Conservation (phyloP, 1,140 invertebrate genomes). For the Micrasema longulum region DNA sequence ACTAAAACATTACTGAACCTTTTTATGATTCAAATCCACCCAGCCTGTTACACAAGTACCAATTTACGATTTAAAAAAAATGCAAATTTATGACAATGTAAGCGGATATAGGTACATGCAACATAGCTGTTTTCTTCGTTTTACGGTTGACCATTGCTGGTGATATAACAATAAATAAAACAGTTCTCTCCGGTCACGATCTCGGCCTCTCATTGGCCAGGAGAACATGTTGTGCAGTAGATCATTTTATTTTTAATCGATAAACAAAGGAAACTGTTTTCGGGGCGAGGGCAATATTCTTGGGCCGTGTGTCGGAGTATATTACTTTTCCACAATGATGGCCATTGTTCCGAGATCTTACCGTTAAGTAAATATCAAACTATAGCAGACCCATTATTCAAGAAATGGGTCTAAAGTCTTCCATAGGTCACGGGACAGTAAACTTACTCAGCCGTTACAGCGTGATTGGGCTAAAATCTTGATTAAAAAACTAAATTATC, state of each 20-base stretch:
- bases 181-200: conserved; percentile 35
- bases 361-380: conserved; percentile 27
- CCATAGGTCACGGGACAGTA: conserved; percentile 9
- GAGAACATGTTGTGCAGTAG: conserved; percentile 17
- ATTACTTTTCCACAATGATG: conserved; percentile 16
- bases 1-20: too few species aligned
- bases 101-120: too few species aligned
- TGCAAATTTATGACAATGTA: too few species aligned
- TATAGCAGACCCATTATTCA: not conserved
- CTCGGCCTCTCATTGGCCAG: conserved; percentile 6
- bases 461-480: not conserved
- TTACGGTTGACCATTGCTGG: conserved; percentile 12
- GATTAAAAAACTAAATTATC: not conserved
- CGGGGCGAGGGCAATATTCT: conserved; percentile 29
- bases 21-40: too few species aligned
- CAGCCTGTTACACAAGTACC: too few species aligned
- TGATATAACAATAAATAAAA: conserved; percentile 35
- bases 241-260: conserved; percentile 34
- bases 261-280: conserved; percentile 35
- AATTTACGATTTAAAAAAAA: too few species aligned
- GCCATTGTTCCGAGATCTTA: conserved; percentile 14
- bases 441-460: not conserved
- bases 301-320: conserved; percentile 18
- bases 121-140: not conserved
- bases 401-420: conserved; percentile 1